These are phyloP conservation scores for Sigmodon hispidus DNA, from an alignment of 2,113 vertebrate genomes.

Conservation along the genomic window DNA sequence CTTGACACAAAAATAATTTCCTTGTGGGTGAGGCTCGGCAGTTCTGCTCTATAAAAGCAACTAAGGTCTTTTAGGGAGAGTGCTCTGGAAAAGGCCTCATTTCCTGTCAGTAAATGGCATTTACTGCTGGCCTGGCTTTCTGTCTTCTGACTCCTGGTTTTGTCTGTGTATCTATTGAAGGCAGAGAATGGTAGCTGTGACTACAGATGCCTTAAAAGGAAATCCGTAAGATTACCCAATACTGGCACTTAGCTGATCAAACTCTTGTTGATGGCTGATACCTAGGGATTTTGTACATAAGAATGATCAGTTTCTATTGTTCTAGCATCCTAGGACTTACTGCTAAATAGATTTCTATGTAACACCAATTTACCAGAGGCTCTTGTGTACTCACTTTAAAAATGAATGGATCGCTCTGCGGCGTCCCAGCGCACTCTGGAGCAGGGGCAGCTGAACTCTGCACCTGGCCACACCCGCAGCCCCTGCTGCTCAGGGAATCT, in stretches of 20 bases:
- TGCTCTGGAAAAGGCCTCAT: neutral
- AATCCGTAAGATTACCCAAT: neutral
- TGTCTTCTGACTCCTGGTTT: neutral
- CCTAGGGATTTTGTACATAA: neutral
- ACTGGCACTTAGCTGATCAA: neutral
- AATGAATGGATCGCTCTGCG: neutral
- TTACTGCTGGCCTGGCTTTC: neutral
- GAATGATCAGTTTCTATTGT: neutral
- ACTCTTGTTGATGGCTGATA: neutral
- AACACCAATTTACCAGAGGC: neutral
- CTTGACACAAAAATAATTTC: constrained; percentile 2
- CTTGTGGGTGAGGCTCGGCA: neutral
- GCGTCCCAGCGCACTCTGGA: no score
- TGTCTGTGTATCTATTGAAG: neutral
- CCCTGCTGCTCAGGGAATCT: no score
- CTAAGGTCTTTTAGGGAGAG: neutral
- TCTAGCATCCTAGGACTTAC: neutral
- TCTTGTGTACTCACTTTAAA: neutral
- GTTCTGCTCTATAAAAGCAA: neutral
- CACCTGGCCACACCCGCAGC: no score
- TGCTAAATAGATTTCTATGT: neutral
- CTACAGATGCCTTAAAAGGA: neutral
- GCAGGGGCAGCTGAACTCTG: no score
- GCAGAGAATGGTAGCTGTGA: neutral
- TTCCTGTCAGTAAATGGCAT: neutral